These are phyloP conservation scores for Erebia aethiops DNA, from an alignment of 2,888 invertebrate genomes.

Conservation along the genomic window DNA sequence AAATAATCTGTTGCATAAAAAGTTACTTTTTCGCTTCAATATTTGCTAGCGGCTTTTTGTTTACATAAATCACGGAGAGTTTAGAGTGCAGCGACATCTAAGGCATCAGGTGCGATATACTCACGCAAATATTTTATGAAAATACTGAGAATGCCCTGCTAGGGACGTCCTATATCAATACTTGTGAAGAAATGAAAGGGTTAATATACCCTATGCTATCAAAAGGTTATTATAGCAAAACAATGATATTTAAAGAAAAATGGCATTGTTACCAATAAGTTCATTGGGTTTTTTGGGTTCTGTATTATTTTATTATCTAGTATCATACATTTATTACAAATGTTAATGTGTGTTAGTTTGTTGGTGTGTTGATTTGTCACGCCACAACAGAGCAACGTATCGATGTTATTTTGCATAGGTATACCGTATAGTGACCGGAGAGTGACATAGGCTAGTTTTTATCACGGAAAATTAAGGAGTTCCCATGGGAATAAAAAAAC, in stretches of 20 bases:
- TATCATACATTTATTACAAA: no score
- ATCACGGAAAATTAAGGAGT: no score
- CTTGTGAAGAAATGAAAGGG: not conserved
- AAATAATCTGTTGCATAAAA: not conserved
- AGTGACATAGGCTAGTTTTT: no score
- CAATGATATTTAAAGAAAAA: not conserved
- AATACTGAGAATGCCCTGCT: conserved; percentile 69
- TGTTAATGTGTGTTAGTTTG: no score
- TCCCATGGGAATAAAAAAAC: no score
- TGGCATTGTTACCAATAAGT: no score
- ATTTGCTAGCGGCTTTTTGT: conserved; percentile 58
- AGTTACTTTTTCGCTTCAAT: conserved; percentile 45
- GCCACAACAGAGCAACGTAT: no score
- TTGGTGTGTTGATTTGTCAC: no score
- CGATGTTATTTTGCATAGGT: no score
- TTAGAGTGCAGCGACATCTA: conserved; percentile 73
- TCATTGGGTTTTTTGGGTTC: no score
- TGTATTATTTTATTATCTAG: no score
- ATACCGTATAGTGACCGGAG: no score
- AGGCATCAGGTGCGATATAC: conserved; percentile 78
- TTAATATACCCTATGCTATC: not conserved
- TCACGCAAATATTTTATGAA: conserved; percentile 82
- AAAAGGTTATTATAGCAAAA: not conserved
- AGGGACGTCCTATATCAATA: conserved; percentile 57
- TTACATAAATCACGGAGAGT: conserved; percentile 75